These are phyloP conservation scores for Odontophorus gujanensis DNA, from an alignment of 2,113 vertebrate genomes.

Conservation along the genomic window DNA sequence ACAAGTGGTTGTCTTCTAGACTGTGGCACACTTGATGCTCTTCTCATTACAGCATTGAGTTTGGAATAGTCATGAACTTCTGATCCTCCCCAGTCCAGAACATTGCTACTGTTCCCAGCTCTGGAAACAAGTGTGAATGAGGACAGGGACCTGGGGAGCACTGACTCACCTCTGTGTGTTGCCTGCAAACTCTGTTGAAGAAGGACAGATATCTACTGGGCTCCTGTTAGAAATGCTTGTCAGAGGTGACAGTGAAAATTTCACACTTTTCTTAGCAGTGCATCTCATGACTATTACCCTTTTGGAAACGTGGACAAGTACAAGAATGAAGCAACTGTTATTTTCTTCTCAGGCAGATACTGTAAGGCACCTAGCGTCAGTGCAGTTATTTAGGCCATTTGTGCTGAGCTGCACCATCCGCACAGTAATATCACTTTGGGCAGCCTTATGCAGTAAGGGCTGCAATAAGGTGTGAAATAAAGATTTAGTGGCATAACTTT, in stretches of 20 bases:
- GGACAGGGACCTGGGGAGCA: not conserved
- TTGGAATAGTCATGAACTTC: not conserved
- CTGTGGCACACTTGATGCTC: not conserved
- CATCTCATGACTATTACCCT: not conserved
- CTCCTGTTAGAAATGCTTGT: not conserved
- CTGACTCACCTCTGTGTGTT: not conserved
- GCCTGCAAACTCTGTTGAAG: not conserved
- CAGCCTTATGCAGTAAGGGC: not conserved
- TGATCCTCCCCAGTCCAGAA: not conserved
- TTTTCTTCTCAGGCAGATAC: not conserved
- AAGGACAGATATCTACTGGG: not conserved
- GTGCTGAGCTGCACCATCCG: not conserved
- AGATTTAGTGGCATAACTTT: constrained; percentile 43
- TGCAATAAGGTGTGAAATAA: constrained; percentile 67
- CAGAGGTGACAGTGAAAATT: not conserved
- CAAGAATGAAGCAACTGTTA: not conserved
- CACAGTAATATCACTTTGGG: not conserved
- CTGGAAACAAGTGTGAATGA: not conserved
- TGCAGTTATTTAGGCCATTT: not conserved
- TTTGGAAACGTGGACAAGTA: not conserved
- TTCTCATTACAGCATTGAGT: not conserved
- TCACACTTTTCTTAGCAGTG: not conserved
- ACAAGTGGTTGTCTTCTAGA: not conserved
- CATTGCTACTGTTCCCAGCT: not conserved
- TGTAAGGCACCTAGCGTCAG: not conserved